Evolutionary conservation across 30 jellyfish, hydroid and myxozoan genomes (phyloP), one percentile per base, ranked within the genome.

Genomic region (Aurelia sp.): DNA sequence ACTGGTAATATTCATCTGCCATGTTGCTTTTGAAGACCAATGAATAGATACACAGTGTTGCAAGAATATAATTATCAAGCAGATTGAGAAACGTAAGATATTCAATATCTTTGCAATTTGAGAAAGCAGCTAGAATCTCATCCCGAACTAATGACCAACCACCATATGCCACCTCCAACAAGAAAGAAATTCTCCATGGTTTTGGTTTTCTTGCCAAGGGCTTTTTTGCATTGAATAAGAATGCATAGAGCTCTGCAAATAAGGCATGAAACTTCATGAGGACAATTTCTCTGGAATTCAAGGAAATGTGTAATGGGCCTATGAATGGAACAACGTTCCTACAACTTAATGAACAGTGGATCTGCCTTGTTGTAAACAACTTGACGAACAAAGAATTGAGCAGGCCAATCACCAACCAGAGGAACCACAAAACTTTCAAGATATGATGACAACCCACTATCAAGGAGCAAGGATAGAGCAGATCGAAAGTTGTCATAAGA

Each of bases 381-480:
- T 55, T 75, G 66, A 19, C 76, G 44, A 71, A 71, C 82, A 71
- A 40, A 71, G 66, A 71, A 44, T 41, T 71, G 82, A 44, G 82
- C 58, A 47, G 82, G 82, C 68, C 82, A 71, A 47, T 71, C 67
- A 71, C 82, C 82, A 71, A 71, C 82, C 41, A 71, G 58, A 35
- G 65, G 82, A 71, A n/a, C 82, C 16, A 71, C 66, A 47, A 23
- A 71, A 23, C 66, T 40, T 37, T 71, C 66, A 71, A 71, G 67
- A 51, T 71, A 71, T 31, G 41, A 18, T 21, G 67, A 71, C 37
- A 71, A 48, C 12, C 82, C 82, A 51, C 4, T 21, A 15, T 40
- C 15, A 71, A 71, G 65, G 31, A 71, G 52, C 27, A 21, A 21
- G 37, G 52, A 8, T 19, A 31, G 50, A 11, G 82, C 82, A 31